Conservation (phyloP, 37 sponge, comb jelly and placozoan species). For the Theonella swinhoei region DNA sequence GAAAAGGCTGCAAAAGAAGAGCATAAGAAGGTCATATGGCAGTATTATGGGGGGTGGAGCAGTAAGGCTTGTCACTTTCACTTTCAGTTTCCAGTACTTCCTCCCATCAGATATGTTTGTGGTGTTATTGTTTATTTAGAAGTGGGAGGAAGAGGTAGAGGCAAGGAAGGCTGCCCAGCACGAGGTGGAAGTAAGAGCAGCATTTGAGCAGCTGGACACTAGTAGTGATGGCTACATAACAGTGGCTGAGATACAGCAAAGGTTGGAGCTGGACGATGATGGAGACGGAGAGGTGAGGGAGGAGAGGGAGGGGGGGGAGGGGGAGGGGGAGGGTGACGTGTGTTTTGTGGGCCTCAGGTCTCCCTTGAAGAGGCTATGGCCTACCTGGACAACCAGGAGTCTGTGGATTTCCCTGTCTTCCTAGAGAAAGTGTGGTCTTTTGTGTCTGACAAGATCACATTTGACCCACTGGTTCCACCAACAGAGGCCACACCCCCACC, state of each 20-base stretch:
- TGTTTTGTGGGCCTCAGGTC: slow-evolving; percentile 16
- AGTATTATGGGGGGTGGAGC: no score
- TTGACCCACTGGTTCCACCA: slow-evolving; percentile 5
- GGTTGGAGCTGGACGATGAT: slow-evolving; percentile 72
- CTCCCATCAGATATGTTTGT: not conserved
- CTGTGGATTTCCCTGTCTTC: slow-evolving; percentile 51
- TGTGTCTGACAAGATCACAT: slow-evolving; percentile 43
- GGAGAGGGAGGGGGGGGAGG: slow-evolving; percentile 36
- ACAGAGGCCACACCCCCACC: not conserved
- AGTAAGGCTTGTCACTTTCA: not conserved
- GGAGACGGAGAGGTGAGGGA: slow-evolving; percentile 64
- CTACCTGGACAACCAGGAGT: slow-evolving; percentile 33
- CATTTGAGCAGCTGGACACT: slow-evolving; percentile 59
- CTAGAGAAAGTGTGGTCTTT: slow-evolving; percentile 37
- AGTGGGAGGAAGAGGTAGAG: slow-evolving; percentile 53
- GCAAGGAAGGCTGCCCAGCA: slow-evolving; percentile 34
- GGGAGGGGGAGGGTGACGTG: no score
- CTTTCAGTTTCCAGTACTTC: not conserved
- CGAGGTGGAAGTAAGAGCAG: slow-evolving; percentile 44
- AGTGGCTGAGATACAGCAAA: slow-evolving; percentile 63
- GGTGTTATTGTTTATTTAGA: slow-evolving; percentile 1
- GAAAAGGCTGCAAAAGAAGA: slow-evolving; percentile 82
- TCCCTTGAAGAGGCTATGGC: slow-evolving; percentile 52
- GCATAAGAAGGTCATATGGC: slow-evolving; percentile 27
- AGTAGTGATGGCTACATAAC: slow-evolving; percentile 53